A percentile compares a stretch with the other conserved stretches of the same genome.
These are phyloP conservation scores for Chironomus tentans DNA, from an alignment of 2,888 invertebrate species.

Conservation along the genomic window DNA sequence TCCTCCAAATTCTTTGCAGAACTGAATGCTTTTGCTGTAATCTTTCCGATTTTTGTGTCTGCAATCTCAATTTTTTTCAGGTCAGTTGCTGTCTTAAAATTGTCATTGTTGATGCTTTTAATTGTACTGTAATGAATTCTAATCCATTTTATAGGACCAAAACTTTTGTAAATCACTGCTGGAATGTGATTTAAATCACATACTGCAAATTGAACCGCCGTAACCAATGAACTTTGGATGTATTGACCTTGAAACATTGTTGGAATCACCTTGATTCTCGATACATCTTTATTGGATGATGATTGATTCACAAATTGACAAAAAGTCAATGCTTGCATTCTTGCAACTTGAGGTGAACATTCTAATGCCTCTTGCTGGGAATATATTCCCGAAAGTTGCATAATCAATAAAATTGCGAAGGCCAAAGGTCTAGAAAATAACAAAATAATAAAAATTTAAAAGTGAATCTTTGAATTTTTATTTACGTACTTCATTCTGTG, in stretches of 20 bases:
- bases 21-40: not conserved
- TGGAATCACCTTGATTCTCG: not conserved
- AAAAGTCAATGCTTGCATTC: not conserved
- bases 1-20: not conserved
- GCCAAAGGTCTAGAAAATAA: not conserved
- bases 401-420: not conserved
- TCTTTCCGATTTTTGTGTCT: not conserved
- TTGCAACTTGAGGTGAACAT: not conserved
- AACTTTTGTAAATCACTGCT: not conserved
- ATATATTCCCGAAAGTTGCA: not conserved
- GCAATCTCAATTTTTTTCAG: not conserved
- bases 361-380: not conserved
- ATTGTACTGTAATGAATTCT: not conserved
- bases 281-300: not conserved
- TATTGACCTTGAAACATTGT: conserved; percentile 1
- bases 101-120: not conserved
- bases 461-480: not conserved
- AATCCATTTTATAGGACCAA: not conserved
- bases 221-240: not conserved
- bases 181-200: not conserved
- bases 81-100: not conserved
- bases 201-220: not conserved
- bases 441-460: not conserved
- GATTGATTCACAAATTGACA: not conserved
- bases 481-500: not conserved